Evolutionary conservation across 2,888 invertebrate genomes (phyloP).

Genomic region (Epinotia nisella): DNA sequence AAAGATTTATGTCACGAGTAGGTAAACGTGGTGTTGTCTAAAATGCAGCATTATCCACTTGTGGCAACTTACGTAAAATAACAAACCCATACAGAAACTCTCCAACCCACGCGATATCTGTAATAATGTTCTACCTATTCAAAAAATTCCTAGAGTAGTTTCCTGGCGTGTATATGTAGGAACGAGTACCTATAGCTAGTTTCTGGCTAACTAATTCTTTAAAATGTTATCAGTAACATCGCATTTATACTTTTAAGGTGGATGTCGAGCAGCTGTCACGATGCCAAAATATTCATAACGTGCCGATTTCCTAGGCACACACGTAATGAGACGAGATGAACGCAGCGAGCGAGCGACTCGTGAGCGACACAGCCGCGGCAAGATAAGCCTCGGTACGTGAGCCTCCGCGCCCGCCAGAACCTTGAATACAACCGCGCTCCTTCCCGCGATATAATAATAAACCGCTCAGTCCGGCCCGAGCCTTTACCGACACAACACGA

Average conservation of each 20-base stretch:
- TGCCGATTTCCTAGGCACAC: constrained; percentile 55
- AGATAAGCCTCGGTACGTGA: constrained; percentile 78
- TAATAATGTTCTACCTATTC: neutral
- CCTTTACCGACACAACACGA: constrained; percentile 80
- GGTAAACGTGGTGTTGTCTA: constrained; percentile 4
- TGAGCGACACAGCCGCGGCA: constrained; percentile 69
- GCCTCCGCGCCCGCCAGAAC: constrained; percentile 72
- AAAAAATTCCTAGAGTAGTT: neutral
- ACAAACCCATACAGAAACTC: neutral
- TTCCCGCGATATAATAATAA: constrained; percentile 80
- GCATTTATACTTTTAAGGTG: constrained; percentile 22
- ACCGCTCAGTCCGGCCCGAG: constrained; percentile 78
- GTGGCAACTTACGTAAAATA: neutral
- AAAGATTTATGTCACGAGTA: constrained; percentile 16
- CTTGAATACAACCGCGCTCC: constrained; percentile 78
- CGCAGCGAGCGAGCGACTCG: constrained; percentile 56
- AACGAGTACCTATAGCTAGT: neutral
- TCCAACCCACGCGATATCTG: neutral
- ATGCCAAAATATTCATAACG: constrained; percentile 28
- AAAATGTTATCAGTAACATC: neutral
- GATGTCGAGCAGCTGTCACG: constrained; percentile 40
- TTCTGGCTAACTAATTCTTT: neutral
- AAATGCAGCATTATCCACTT: constrained; percentile 8
- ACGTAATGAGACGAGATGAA: constrained; percentile 51
- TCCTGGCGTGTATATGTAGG: neutral